Evolutionary conservation across 2,888 invertebrate species (phyloP).

Genomic region (Lasioglossum leucozonium): DNA sequence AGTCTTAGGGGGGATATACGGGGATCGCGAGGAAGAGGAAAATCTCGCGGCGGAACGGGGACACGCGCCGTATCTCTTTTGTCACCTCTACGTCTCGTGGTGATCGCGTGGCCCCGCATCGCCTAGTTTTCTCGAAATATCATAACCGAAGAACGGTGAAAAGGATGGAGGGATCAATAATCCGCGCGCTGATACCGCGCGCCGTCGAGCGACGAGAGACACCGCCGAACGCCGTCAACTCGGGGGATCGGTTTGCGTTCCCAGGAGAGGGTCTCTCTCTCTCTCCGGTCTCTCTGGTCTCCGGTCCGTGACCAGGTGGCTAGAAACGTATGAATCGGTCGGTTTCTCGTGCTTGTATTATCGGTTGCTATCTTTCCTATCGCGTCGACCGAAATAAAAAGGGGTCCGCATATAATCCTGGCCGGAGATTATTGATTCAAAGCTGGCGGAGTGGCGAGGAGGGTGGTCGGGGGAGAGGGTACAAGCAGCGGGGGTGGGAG

Average conservation of each 20-base stretch:
- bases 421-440: constrained; percentile 76
- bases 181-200: constrained; percentile 79
- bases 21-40: neutral
- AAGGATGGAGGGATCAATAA: constrained; percentile 82
- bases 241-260: constrained; percentile 1
- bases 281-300: neutral
- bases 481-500: constrained; percentile 26
- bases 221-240: neutral
- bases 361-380: constrained; percentile 47
- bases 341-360: neutral
- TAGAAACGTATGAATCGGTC: neutral
- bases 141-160: constrained; percentile 61
- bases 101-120: constrained; percentile 36
- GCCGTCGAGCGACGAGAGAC: constrained; percentile 45
- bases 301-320: neutral
- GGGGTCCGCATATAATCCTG: constrained; percentile 69
- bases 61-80: neutral
- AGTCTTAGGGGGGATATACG: neutral
- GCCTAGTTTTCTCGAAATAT: constrained; percentile 62
- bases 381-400: constrained; percentile 43
- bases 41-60: neutral
- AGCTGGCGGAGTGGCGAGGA: constrained; percentile 52
- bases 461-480: constrained; percentile 32
- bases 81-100: neutral
- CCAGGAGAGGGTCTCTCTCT: neutral